A percentile compares a stretch with the other conserved stretches of the same genome.
These are phyloP conservation scores for Rhagonycha lutea DNA, from an alignment of 2,888 invertebrate species.

Conservation along the genomic window DNA sequence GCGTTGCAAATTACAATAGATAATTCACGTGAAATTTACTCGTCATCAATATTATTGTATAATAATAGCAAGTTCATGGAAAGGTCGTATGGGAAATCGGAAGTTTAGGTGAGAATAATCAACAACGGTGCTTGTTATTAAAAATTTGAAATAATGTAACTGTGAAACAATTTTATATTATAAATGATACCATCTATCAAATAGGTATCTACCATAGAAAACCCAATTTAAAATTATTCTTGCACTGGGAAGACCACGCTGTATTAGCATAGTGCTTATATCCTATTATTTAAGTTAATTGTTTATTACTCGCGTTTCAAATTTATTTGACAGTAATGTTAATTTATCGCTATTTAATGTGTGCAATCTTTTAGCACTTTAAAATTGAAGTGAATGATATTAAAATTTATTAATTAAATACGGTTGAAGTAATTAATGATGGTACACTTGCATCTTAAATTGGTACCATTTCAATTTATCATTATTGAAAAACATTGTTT, in stretches of 20 bases:
- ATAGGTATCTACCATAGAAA: not conserved
- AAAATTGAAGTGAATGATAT: not conserved
- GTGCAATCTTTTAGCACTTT: not conserved
- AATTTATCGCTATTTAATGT: not conserved
- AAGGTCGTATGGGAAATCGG: slow-evolving; percentile 25
- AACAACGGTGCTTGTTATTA: slow-evolving; percentile 17
- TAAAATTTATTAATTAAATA: not conserved
- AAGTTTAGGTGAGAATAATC: slow-evolving; percentile 15
- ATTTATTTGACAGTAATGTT: not conserved
- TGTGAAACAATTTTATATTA: slow-evolving; percentile 12
- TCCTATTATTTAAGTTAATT: not conserved
- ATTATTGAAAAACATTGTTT: too few species aligned
- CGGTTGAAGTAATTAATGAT: not conserved
- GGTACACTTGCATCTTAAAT: not conserved
- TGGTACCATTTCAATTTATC: not conserved
- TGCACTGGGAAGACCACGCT: not conserved
- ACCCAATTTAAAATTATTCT: not conserved
- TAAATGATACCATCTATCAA: not conserved
- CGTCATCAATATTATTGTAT: not conserved
- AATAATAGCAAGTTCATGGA: not conserved
- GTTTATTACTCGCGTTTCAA: not conserved
- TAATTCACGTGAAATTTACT: not conserved
- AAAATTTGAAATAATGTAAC: slow-evolving; percentile 24
- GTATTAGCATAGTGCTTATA: not conserved
- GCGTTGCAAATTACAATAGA: slow-evolving; percentile 1